Conservation (phyloP, 2,888 invertebrate genomes). For the Dusona sp. region DNA sequence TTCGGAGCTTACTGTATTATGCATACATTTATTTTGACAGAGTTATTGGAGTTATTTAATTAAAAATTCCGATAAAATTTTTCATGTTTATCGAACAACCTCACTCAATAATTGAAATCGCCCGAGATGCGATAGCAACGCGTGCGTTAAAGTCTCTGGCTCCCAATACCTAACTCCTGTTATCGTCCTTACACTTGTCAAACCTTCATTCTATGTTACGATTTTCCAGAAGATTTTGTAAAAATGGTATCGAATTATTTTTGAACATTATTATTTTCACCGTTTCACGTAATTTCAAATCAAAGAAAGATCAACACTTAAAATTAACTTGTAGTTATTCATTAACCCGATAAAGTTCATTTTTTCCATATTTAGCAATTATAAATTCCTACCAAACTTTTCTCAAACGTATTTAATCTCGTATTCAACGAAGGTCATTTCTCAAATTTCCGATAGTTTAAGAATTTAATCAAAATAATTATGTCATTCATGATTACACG, state of each 20-base stretch:
- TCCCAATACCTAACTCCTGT: constrained; percentile 14
- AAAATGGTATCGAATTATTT: background rate
- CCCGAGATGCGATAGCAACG: background rate
- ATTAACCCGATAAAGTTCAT: background rate
- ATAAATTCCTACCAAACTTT: background rate
- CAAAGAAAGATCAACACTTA: too few relatives aligned
- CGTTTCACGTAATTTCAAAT: too few relatives aligned
- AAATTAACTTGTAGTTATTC: background rate
- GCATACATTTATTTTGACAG: too few relatives aligned
- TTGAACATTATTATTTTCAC: background rate
- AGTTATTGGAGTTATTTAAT: background rate
- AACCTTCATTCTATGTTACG: background rate
- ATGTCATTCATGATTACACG: background rate
- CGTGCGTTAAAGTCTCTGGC: constrained; percentile 49
- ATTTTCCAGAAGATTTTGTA: background rate
- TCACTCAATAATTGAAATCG: constrained; percentile 36
- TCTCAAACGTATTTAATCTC: background rate
- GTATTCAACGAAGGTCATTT: background rate
- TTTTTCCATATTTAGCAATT: background rate
- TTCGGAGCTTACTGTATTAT: background rate
- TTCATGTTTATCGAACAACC: background rate
- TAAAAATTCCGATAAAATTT: background rate
- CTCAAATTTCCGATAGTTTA: background rate
- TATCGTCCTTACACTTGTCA: background rate
- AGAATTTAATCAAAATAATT: background rate